Evolutionary conservation across 2,113 vertebrate genomes (phyloP).

Genomic region (Solenodon paradoxus): DNA sequence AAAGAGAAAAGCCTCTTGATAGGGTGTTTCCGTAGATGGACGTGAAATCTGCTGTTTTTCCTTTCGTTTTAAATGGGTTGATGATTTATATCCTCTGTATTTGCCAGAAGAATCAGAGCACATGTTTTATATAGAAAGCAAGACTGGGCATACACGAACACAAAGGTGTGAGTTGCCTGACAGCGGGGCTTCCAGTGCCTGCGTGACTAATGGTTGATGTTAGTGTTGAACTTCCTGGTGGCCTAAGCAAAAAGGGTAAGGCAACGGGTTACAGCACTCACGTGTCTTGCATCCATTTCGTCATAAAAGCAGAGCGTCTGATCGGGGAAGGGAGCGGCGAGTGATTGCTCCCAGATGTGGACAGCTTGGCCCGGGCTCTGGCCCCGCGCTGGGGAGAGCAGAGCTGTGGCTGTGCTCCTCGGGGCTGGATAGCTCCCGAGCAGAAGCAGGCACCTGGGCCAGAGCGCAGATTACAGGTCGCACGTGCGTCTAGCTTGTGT

Average conservation of each 20-base stretch:
- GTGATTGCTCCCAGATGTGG: constrained; percentile 41
- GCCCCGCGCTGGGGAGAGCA: background rate
- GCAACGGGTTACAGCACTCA: background rate
- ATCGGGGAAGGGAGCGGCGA: background rate
- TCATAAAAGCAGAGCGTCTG: constrained; percentile 39
- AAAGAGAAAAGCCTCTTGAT: background rate
- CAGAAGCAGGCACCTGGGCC: background rate
- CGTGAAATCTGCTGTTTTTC: background rate
- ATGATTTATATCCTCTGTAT: background rate
- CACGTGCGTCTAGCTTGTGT: background rate
- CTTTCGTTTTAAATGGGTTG: background rate
- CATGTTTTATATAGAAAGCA: background rate
- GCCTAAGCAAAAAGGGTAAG: background rate
- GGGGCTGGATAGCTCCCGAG: background rate
- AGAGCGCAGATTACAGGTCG: background rate
- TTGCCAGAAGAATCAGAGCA: constrained; percentile 12
- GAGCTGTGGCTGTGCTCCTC: background rate
- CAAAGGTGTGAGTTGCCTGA: background rate
- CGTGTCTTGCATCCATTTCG: background rate
- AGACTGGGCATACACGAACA: background rate
- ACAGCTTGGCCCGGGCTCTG: background rate
- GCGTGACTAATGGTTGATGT: background rate
- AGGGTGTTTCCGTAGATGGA: background rate
- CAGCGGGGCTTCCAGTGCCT: background rate
- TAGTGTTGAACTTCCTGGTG: constrained; percentile 20